Percentiles rank a stretch among this genome's conserved stretches.
Conservation (phyloP, 2,113 vertebrate species). For the Callipepla squamata region DNA sequence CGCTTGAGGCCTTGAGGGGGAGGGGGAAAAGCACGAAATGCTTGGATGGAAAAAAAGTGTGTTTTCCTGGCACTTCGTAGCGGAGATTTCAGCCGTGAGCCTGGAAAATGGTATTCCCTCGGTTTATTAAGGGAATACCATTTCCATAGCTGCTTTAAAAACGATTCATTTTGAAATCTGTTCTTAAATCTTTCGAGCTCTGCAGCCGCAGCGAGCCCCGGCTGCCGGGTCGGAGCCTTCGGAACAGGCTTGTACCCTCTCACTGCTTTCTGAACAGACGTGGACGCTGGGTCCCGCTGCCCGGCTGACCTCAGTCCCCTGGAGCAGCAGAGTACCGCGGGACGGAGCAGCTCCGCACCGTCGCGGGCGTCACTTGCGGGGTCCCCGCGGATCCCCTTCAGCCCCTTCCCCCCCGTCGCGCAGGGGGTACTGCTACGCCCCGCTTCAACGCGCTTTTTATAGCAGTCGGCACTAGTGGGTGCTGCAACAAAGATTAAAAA, state of each 20-base stretch:
- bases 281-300: not conserved
- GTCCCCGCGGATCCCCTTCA: not conserved
- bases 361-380: not conserved
- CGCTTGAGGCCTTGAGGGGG: not conserved
- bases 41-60: not conserved
- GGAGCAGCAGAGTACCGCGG: not conserved
- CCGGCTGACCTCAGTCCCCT: not conserved
- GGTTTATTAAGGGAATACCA: slow-evolving; percentile 33
- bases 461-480: slow-evolving; percentile 66
- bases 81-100: not conserved
- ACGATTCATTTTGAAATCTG: slow-evolving; percentile 11
- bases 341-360: not conserved
- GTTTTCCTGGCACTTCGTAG: slow-evolving; percentile 51
- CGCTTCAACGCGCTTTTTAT: not conserved
- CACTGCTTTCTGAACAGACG: not conserved
- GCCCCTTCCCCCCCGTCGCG: not conserved
- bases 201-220: not conserved
- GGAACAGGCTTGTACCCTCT: not conserved
- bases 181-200: not conserved
- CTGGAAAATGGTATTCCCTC: slow-evolving; percentile 63
- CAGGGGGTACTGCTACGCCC: not conserved
- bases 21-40: not conserved
- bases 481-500: slow-evolving; percentile 50
- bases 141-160: slow-evolving; percentile 47
- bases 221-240: not conserved